Evolutionary conservation across 2,888 invertebrate species (phyloP).

Genomic region (Rhagophthalmus giganteus): DNA sequence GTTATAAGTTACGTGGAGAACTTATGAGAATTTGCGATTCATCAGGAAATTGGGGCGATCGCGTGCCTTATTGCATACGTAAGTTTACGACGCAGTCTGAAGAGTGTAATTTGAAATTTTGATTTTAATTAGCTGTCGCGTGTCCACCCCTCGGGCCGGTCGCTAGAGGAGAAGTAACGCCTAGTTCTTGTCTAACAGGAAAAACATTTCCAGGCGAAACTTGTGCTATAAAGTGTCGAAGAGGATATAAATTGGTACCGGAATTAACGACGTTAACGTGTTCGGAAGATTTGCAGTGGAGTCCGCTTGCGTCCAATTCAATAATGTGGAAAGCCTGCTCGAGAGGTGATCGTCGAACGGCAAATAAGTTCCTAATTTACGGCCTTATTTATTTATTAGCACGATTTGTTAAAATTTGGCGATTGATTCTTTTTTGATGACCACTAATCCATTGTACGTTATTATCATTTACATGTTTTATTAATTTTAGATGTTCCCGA

Average conservation of each 20-base stretch:
- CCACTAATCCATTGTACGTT: no score
- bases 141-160: constrained; percentile 58
- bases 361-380: no score
- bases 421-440: no score
- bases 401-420: no score
- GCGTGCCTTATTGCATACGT: constrained; percentile 59
- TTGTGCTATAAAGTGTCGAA: constrained; percentile 57
- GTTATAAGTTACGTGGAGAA: constrained; percentile 60
- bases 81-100: constrained; percentile 43
- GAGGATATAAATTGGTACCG: constrained; percentile 53
- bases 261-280: constrained; percentile 42
- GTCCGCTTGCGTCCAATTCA: constrained; percentile 34
- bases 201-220: constrained; percentile 55
- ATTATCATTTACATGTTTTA: no score
- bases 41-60: constrained; percentile 58
- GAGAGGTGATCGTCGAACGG: constrained; percentile 39
- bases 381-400: no score
- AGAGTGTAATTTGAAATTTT: constrained; percentile 4
- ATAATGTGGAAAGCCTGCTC: constrained; percentile 40
- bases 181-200: constrained; percentile 58
- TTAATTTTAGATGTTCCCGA: constrained; percentile 51
- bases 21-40: constrained; percentile 58
- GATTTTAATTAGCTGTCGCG: constrained; percentile 48
- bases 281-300: constrained; percentile 43
- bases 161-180: constrained; percentile 58